Evolutionary conservation across 2,888 invertebrate species (phyloP).

Genomic region (Platycheirus rosarum): DNA sequence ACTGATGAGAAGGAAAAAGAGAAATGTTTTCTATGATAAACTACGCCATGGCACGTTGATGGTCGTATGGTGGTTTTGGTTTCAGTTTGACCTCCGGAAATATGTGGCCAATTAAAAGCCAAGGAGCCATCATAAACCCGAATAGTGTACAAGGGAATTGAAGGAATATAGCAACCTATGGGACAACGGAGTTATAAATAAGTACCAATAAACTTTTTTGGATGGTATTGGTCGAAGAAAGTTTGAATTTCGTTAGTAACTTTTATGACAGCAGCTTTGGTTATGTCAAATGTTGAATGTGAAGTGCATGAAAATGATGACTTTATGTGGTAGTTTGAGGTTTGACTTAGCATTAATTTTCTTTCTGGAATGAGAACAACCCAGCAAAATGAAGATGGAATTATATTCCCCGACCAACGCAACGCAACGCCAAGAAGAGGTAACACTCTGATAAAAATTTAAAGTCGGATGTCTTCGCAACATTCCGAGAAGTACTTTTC

Average conservation of each 20-base stretch:
- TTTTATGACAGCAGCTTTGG: not conserved
- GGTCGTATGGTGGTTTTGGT: slow-evolving; percentile 1
- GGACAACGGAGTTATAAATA: not conserved
- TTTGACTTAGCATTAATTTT: too few relatives aligned
- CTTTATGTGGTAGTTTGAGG: not conserved
- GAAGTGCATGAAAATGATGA: not conserved
- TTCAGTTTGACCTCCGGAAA: slow-evolving; percentile 47
- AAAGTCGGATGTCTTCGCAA: too few relatives aligned
- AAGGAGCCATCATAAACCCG: slow-evolving; percentile 19
- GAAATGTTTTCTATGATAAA: slow-evolving; percentile 37
- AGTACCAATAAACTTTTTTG: not conserved
- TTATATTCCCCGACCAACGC: too few relatives aligned
- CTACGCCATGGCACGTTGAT: not conserved
- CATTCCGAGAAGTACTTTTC: too few relatives aligned
- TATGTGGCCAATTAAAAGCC: slow-evolving; percentile 44
- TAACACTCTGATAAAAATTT: too few relatives aligned
- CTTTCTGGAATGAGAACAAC: too few relatives aligned
- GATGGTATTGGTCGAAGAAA: not conserved
- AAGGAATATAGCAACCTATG: too few relatives aligned
- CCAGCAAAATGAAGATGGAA: too few relatives aligned
- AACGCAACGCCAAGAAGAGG: too few relatives aligned
- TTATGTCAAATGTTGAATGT: not conserved
- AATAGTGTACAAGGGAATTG: not conserved
- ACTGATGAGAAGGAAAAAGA: slow-evolving; percentile 5
- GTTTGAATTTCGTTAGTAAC: slow-evolving; percentile 4